Percentiles rank a stretch among this genome's conserved stretches.
Evolutionary conservation across 2,113 vertebrate genomes (phyloP).

Genomic region (Scomber japonicus): DNA sequence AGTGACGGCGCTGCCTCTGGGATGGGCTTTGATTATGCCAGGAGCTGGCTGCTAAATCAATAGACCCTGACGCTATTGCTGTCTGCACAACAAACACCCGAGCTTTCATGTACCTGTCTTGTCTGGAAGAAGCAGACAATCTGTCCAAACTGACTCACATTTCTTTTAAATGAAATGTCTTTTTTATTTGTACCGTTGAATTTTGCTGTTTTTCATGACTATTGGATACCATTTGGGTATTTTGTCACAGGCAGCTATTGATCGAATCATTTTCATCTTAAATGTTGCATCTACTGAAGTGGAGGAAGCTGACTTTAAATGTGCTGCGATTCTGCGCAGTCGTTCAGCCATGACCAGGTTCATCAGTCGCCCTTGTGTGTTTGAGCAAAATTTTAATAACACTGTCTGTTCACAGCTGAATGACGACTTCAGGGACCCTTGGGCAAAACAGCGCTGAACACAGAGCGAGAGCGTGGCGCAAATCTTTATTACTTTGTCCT

Average conservation of each 20-base stretch:
- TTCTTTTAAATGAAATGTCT: constrained; percentile 12
- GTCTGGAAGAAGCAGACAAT: constrained; percentile 45
- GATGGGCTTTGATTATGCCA: constrained; percentile 77
- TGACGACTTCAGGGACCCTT: constrained; percentile 40
- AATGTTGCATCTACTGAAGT: constrained; percentile 2
- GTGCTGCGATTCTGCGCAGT: constrained; percentile 28
- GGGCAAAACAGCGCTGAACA: constrained; percentile 20
- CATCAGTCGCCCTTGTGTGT: constrained; percentile 49
- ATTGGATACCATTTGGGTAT: constrained; percentile 10
- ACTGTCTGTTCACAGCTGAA: constrained; percentile 63
- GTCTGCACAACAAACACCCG: constrained; percentile 59
- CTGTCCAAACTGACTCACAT: constrained; percentile 33
- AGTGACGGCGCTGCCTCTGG: constrained; percentile 64
- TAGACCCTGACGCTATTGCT: constrained; percentile 69
- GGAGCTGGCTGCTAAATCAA: constrained; percentile 77
- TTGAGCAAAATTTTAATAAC: constrained; percentile 65
- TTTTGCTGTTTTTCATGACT: neutral
- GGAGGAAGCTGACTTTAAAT: constrained; percentile 19
- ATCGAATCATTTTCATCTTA: constrained; percentile 31
- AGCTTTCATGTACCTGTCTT: constrained; percentile 53
- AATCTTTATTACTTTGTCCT: constrained; percentile 63
- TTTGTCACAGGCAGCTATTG: constrained; percentile 7
- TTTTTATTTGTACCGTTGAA: constrained; percentile 2
- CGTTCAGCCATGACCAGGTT: constrained; percentile 48
- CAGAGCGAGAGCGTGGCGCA: constrained; percentile 17